Base-by-base conservation (phyloP, 2,888 invertebrate genomes). In the Scaptodrosophila latifasciaeformis region DNA sequence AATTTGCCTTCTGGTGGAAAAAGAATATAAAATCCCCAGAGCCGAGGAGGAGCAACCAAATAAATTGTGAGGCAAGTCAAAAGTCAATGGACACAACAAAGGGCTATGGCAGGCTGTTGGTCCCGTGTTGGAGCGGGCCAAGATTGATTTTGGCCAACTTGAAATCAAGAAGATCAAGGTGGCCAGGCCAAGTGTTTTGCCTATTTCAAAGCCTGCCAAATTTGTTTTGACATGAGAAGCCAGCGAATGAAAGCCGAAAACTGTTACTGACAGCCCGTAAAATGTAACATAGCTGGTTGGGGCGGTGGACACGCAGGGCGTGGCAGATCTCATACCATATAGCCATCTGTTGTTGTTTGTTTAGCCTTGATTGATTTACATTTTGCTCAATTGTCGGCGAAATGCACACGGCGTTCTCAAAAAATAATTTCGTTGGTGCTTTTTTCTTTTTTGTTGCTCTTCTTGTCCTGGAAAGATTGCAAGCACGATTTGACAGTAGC, bases 341-440 rank as follows among this genome's bases (percentile, higher is more conserved):
- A 5, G 24, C 24, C 24, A 24, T 3, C 24, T 18, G 37, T 37
- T 37, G 5, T 37, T 17, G 50, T 19, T 5, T 19, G 15, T 31
- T 21, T 21, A 17, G 21, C n/a, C 27, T 30, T 53, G 55, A 63
- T 58, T 63, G 63, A 59, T 65, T 60, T 43, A 17, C 27, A 27
- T 9, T 21, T 40, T 21, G 10, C 17, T 21, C 10, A 40, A 40
- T 40, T 40, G 17, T 21, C 19, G 40, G n/a, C n/a, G 21, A 24
- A 30, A 46, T 37, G 29, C 37, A 39, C 35, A 39, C 24, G 21
- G 49, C 10, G n/a, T 18, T 29, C 29, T n/a, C 6, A 17, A 13
- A 27, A 18, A 24, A 2, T 13, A 7, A 13, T 29, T 21, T 12
- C 31, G 21, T 10, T 2, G 45, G 6, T 44, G 31, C 7, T 17